A percentile compares a stretch with the other conserved stretches of the same genome.
These are phyloP conservation scores for Micronisus gabar DNA, from an alignment of 2,113 vertebrate species.

Conservation along the genomic window DNA sequence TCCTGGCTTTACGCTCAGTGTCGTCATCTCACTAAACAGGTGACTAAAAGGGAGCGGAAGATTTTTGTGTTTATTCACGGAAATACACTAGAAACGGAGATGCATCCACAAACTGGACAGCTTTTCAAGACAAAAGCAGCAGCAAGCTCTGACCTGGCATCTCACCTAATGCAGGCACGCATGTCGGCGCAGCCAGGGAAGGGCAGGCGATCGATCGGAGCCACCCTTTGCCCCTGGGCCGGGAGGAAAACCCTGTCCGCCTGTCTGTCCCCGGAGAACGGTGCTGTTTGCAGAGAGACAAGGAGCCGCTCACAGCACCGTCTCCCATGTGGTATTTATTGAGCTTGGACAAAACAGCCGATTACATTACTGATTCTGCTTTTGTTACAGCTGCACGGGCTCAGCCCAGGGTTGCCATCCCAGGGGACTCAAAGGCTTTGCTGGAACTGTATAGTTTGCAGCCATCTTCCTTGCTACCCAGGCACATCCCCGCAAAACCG, in stretches of 20 bases:
- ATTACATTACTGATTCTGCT: fast-evolving
- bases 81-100: background rate
- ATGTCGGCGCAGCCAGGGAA: background rate
- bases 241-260: background rate
- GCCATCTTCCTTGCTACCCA: background rate
- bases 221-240: no score
- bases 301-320: background rate
- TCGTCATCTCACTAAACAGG: slow-evolving; percentile 52
- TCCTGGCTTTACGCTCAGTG: slow-evolving; percentile 75
- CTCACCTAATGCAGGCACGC: no score
- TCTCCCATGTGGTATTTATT: background rate
- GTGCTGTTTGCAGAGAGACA: background rate
- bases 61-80: background rate
- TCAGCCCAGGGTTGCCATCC: background rate
- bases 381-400: background rate
- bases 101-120: background rate
- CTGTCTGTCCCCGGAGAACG: fast-evolving
- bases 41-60: fast-evolving
- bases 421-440: background rate
- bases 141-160: background rate
- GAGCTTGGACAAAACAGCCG: background rate
- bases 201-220: fast-evolving
- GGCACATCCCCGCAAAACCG: background rate
- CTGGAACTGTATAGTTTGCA: background rate
- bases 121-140: background rate